Base-by-base conservation (phyloP, 1,140 invertebrate genomes). In the Brachionus angularis region DNA sequence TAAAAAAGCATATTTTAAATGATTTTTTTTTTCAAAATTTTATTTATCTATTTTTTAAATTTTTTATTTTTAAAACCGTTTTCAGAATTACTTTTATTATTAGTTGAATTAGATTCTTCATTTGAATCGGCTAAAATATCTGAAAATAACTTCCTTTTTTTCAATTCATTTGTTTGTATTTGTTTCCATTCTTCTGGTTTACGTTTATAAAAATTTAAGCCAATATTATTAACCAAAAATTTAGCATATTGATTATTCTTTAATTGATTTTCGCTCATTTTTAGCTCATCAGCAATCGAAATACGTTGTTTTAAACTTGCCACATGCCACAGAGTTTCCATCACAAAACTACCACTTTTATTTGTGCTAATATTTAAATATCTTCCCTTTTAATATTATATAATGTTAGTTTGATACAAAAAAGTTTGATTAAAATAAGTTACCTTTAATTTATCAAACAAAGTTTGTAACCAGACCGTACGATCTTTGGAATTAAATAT, bases 321-420 rank as follows among this genome's bases (percentile, higher is more conserved):
- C 18, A 47, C 31, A 5, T 27, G 33, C 62, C 62, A 67, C 5
- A 67, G 23, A 3, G 62, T 67, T 25, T 67, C 62, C 62, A 67
- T 67, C 5, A 67, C 62, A 67, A 67, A 67, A 47, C 62, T 67
- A 25, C 62, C 62, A 67, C 62, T 67, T 67, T 50, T 46, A 67
- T 67, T 67, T 18, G 27, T 67, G 42, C 62, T 47, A 16, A 67
- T 47, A 67, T 47, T 67, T 25, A 50, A 29, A 27, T 12, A 29
- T 47, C 62, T 27, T 1, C 62, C 62, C 62, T 67, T 39, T 34
- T 25, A n/a, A 1, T 5, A 16, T 33, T 3, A 64, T 34, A 67
- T 67, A 29, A 12, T 46, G 21, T 33, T 3, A 23, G 10, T 1
- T 12, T 34, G 47, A 67, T 34, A 1, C 12, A 3, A 34, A 14